Evolutionary conservation across 2,888 invertebrate species (phyloP), one percentile per base, ranked within the genome.

Genomic region (Odontothrips loti): DNA sequence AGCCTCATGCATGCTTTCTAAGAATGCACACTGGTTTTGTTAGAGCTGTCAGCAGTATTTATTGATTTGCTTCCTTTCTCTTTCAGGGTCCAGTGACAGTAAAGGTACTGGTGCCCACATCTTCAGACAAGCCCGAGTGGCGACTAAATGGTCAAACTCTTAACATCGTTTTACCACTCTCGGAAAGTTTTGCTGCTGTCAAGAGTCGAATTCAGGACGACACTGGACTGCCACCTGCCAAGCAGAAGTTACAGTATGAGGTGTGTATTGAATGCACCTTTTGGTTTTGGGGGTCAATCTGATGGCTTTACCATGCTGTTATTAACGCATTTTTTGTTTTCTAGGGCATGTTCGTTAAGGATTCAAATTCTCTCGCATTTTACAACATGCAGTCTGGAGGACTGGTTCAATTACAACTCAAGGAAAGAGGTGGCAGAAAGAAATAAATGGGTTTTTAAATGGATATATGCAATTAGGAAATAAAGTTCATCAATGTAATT

Each of bases 291-390:
- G 82, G 27, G 48, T 80, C 68, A 51, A 82, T 47, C 23, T 48
- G 75, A 63, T 78, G 80, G 47, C 47, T 82, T 82, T 81, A 47
- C 79, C 75, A 80, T 12, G 80, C 29, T 79, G 51, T 47, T 84
- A 80, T 83, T 82, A 83, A 81, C 82, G n/a, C n/a, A n/a, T n/a
- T n/a, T 82, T 84, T 84, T 86, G 84, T 84, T 84, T 89, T 90
- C 29, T 88, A 98, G 95, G 98, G 98, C 58, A 92, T 99, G 89
- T 99, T 99, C 90, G 96, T 99, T 90, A 99, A 99, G 87, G 99
- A 99, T 88, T 96, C 93, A 80, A 96, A 98, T 86, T 92, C 94
- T 0, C 89, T 98, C 88, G 99, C 97, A 0, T 99, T 94, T 89
- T 99, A 99, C 89, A 99, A 99, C 88, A 92, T 99, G 83, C 90